These are phyloP conservation scores for Myoxocephalus aenaeus DNA, from an alignment of 2,797 vertebrate species.

Conservation along the genomic window DNA sequence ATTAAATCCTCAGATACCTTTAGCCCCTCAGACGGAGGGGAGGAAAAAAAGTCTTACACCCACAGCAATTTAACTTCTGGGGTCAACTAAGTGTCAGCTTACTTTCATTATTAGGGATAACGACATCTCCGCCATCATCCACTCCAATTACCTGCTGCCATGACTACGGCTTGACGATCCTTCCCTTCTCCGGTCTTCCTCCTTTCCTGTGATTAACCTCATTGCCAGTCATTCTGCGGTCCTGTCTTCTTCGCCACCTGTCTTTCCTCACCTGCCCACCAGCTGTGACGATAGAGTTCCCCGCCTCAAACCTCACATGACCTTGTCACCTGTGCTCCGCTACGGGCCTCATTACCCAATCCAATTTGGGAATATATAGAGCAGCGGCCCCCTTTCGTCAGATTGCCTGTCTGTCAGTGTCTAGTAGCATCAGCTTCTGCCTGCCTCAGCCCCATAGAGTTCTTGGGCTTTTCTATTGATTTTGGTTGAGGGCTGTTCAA, in stretches of 20 bases:
- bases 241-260: not conserved
- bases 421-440: not conserved
- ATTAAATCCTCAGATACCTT: slow-evolving; percentile 38
- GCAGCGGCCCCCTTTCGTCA: not conserved
- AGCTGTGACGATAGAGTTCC: not conserved
- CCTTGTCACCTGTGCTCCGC: not conserved
- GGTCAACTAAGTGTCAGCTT: slow-evolving; percentile 50
- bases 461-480: not conserved
- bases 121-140: slow-evolving; percentile 21
- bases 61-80: slow-evolving; percentile 44
- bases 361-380: not conserved
- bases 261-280: slow-evolving; percentile 6
- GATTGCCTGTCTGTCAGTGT: not conserved
- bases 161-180: slow-evolving; percentile 12
- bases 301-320: not conserved
- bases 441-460: not conserved
- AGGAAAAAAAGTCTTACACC: slow-evolving; percentile 6
- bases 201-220: slow-evolving; percentile 21
- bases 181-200: not conserved
- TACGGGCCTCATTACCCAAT: not conserved
- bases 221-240: not conserved
- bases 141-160: slow-evolving; percentile 40
- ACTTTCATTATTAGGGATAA: slow-evolving; percentile 50
- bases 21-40: slow-evolving; percentile 23
- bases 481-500: no score